A percentile compares a stretch with the other conserved stretches of the same genome.
These are phyloP conservation scores for Trypoxylon attenuatum DNA, from an alignment of 2,888 invertebrate species.

Conservation along the genomic window DNA sequence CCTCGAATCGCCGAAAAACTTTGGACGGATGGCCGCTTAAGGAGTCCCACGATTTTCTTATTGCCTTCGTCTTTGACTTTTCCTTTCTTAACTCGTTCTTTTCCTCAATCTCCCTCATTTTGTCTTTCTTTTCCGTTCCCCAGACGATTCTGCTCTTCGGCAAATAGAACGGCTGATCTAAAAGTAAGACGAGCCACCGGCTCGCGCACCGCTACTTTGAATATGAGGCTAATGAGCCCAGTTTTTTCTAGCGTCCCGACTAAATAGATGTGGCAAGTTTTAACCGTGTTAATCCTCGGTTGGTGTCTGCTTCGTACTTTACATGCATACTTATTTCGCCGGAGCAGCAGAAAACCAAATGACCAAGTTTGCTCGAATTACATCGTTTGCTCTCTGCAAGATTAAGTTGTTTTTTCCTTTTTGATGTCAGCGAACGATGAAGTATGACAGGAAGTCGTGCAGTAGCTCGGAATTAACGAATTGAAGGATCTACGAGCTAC, in stretches of 20 bases:
- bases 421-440: too few species aligned
- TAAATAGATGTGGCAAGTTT: background rate
- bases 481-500: too few species aligned
- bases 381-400: too few species aligned
- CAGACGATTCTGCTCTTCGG: conserved; percentile 14
- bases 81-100: conserved; percentile 2
- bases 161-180: background rate
- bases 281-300: conserved; percentile 12
- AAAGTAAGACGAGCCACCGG: background rate
- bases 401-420: too few species aligned
- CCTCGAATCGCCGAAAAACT: too few species aligned
- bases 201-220: background rate
- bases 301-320: background rate
- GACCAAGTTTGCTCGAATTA: too few species aligned
- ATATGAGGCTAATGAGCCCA: background rate
- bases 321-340: too few species aligned
- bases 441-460: too few species aligned
- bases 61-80: conserved; percentile 4
- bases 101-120: conserved; percentile 6
- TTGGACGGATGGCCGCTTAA: too few species aligned
- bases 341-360: too few species aligned
- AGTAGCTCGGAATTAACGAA: too few species aligned
- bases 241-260: background rate
- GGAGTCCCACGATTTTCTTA: background rate
- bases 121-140: conserved; percentile 4